Base-by-base conservation (phyloP, 1,140 invertebrate species). In the Branchinecta lindahli region DNA sequence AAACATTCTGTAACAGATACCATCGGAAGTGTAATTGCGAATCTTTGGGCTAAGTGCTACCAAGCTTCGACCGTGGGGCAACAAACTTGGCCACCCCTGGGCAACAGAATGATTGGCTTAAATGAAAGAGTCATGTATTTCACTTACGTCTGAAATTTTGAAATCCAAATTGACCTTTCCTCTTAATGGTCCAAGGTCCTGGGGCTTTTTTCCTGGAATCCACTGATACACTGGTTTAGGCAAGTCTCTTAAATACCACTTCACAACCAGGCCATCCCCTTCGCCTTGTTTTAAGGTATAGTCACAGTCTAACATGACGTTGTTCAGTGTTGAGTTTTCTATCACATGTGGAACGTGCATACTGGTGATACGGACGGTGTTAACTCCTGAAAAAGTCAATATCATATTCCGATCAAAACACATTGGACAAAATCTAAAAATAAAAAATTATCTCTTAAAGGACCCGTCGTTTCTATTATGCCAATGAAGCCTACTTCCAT, bases 281-380 rank as follows among this genome's bases (percentile, higher is more conserved):
- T 85, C 85, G 18, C 82, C 78, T 5, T 85, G 78, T 45, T 81
- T 73, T 10, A 84, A 83, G 70, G 77, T 78, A 77, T 89, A 90
- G 75, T 89, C 85, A 77, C 89, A 91, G 77, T 91, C 89, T 66
- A 91, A 79, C 66, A 89, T 82, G 2, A 88, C 85, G 44, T 83
- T 82, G n/a, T 84, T 80, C 46, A 83, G 76, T 0, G 84, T 83
- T 46, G 86, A 87, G 71, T 86, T 83, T 75, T 84, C 82, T 61
- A 90, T 85, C 21, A 84, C 77, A 20, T 81, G 73, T 7, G 88
- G 88, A 45, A 90, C 85, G 72, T 81, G 80, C 45, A 90, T 78
- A 46, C 81, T 80, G 67, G 84, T 85, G 73, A 91, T 90, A 75
- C 84, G 82, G 7, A 89, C 69, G 18, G 73, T 68, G 1, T 15